phyloP scores from a whole-genome alignment of 2,797 vertebrate species.

The Mus caroli region DNA sequence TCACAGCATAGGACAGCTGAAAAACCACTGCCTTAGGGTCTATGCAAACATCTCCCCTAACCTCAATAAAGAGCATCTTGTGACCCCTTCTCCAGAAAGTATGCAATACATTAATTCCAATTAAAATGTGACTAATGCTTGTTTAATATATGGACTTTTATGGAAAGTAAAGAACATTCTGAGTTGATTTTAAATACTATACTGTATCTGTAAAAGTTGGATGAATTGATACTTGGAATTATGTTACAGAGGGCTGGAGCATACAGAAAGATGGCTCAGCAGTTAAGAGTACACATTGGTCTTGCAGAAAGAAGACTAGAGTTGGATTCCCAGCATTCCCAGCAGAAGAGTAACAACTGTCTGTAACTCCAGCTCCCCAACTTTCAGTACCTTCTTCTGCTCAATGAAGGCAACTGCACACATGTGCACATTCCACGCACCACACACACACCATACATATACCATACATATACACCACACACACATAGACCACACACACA shows the following conservation, averaged over 20 bases:
- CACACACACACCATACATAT: neutral
- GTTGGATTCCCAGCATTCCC: neutral
- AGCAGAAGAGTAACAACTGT: neutral
- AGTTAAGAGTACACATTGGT: neutral
- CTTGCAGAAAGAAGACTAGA: neutral
- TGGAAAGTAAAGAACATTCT: neutral
- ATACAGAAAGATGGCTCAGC: neutral
- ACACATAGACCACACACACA: neutral
- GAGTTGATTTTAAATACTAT: neutral
- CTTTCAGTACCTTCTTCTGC: neutral
- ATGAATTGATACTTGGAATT: neutral
- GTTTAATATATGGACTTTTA: conserved; percentile 16
- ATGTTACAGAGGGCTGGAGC: neutral
- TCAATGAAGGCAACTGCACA: neutral
- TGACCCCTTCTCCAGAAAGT: neutral
- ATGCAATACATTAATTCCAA: conserved; percentile 28
- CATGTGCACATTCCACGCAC: neutral
- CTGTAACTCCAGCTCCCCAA: neutral
- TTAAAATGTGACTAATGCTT: conserved; percentile 17
- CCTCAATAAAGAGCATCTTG: neutral
- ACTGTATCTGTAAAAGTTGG: neutral
- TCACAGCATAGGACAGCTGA: neutral
- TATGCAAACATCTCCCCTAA: conserved; percentile 38
- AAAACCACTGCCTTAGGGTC: neutral
- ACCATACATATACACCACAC: neutral